Evolutionary conservation across 2,113 vertebrate genomes (phyloP).

Genomic region (Melanocharis versteri): DNA sequence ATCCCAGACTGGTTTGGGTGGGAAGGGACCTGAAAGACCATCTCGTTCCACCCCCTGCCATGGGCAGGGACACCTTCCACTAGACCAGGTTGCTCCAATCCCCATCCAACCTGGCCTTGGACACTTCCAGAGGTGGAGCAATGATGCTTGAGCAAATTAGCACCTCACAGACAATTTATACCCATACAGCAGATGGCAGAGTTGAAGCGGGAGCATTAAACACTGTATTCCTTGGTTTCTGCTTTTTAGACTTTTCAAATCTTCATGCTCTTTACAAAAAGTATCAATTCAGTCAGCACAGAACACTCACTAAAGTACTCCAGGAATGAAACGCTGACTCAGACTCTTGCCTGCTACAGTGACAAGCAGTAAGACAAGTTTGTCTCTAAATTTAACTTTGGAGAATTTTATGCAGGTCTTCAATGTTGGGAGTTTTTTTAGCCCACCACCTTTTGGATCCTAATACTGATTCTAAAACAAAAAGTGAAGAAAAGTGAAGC

Average conservation of each 20-base stretch:
- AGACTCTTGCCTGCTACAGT: neutral
- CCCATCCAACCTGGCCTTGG: neutral
- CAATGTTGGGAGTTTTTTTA: neutral
- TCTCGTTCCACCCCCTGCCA: neutral
- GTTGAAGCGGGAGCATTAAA: neutral
- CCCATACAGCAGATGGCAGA: neutral
- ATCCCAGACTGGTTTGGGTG: neutral
- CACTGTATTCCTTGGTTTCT: neutral
- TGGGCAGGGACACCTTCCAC: neutral
- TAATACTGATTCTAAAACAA: neutral
- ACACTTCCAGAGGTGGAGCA: neutral
- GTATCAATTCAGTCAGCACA: neutral
- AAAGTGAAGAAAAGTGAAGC: neutral
- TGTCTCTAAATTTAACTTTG: neutral
- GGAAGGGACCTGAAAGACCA: neutral
- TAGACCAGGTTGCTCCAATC: neutral
- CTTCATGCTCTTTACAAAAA: neutral
- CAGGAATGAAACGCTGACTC: slow-evolving; percentile 1
- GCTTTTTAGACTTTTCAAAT: neutral
- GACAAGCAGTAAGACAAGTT: neutral
- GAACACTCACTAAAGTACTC: neutral
- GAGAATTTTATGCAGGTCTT: neutral
- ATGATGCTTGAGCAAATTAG: neutral
- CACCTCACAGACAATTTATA: neutral
- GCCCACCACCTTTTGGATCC: neutral